Evolutionary conservation across 2,113 vertebrate species (phyloP).

Genomic region (Melospiza melodia): DNA sequence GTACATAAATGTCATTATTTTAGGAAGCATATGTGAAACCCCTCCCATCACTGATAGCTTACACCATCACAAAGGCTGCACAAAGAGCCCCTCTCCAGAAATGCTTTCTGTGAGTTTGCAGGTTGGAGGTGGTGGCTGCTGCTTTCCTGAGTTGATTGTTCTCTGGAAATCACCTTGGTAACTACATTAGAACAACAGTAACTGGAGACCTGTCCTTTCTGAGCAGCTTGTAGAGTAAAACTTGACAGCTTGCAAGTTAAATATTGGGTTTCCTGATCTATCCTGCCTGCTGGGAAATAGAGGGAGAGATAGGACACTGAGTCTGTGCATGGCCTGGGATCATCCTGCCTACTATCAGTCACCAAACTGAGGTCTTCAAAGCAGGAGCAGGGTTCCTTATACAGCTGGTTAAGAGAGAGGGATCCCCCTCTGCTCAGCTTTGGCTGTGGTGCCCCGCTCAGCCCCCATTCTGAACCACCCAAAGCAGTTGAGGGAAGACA

Average conservation of each 20-base stretch:
- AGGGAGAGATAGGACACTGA: neutral
- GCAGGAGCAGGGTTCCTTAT: neutral
- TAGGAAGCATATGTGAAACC: neutral
- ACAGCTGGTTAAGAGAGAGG: neutral
- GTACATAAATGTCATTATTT: neutral
- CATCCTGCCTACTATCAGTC: neutral
- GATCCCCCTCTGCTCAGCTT: neutral
- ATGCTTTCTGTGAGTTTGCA: neutral
- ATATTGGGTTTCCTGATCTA: neutral
- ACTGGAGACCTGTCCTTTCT: neutral
- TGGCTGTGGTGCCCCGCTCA: neutral
- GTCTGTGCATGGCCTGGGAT: neutral
- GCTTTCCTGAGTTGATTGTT: neutral
- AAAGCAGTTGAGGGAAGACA: accelerated
- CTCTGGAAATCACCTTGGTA: neutral
- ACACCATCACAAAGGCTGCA: neutral
- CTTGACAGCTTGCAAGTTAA: neutral
- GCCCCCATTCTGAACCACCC: no score
- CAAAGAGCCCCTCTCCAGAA: neutral
- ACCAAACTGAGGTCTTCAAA: neutral
- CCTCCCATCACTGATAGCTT: neutral
- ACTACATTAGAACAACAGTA: neutral
- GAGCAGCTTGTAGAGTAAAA: neutral
- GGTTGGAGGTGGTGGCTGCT: neutral
- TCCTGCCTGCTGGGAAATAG: neutral